Conservation (phyloP, 2,113 vertebrate species). For the Zapus hudsonius region DNA sequence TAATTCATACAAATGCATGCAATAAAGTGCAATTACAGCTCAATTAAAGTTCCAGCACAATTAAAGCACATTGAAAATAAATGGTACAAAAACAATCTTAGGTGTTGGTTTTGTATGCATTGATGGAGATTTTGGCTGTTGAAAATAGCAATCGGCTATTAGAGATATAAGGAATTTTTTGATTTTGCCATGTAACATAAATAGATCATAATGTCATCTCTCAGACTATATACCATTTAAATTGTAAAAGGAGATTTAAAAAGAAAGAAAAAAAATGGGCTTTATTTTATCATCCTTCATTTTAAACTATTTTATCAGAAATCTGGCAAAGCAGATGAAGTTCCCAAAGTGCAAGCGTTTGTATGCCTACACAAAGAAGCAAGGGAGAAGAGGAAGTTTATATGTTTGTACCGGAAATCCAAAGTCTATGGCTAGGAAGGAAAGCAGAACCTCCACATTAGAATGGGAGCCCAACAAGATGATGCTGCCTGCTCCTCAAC, state of each 20-base stretch:
- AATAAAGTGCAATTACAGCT: constrained; percentile 86
- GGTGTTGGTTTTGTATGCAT: constrained; percentile 62
- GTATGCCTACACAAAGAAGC: too few relatives aligned
- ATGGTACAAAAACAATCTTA: constrained; percentile 74
- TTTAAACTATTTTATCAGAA: too few relatives aligned
- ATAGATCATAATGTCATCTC: constrained; percentile 49
- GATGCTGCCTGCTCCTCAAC: too few relatives aligned
- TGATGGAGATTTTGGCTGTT: constrained; percentile 43
- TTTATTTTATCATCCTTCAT: too few relatives aligned
- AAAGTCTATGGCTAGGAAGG: too few relatives aligned
- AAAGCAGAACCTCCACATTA: too few relatives aligned
- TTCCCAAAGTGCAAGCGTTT: too few relatives aligned
- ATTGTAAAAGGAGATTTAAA: not conserved
- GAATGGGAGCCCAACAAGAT: too few relatives aligned
- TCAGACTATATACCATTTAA: constrained; percentile 27
- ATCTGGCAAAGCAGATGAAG: too few relatives aligned
- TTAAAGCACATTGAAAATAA: constrained; percentile 82
- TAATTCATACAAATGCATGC: constrained; percentile 86
- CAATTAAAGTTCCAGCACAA: constrained; percentile 82
- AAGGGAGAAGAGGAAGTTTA: too few relatives aligned
- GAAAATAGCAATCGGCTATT: constrained; percentile 62
- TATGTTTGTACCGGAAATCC: too few relatives aligned
- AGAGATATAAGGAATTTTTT: constrained; percentile 39
- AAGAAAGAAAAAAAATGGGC: too few relatives aligned
- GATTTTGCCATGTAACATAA: constrained; percentile 1